Base-by-base conservation (phyloP, 92 coral and sea anemone species). In the Porites evermanni region DNA sequence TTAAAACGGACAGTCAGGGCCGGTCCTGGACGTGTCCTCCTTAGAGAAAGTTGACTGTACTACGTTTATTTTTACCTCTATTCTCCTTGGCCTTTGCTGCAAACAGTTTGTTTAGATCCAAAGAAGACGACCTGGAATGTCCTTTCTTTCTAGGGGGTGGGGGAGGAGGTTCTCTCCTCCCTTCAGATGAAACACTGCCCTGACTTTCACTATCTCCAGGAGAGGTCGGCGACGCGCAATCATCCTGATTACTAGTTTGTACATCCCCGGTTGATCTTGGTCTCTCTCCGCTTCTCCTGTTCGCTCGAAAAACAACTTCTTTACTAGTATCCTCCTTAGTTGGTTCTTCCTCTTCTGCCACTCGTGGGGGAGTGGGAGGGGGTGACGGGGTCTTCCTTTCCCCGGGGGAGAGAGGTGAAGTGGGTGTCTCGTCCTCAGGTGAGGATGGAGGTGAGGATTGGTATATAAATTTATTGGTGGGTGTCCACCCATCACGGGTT, bases 111-210 rank as follows among this genome's bases (percentile, higher is more conserved):
- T 97, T 95, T 9, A 97, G 88, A 87, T 97, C 99, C 88, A 97
- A 77, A 19, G 99, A 97, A 1, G 99, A 97, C 13, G 99, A 93
- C 81, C 99, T 95, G 66, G 99, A 95, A 71, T 97, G 99, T 18
- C 99, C 99, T 84, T 91, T 93, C 86, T 92, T 95, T 53, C 95
- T 93, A 11, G 96, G 94, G 60, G 98, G 96, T 56, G 99, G 99
- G 70, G 95, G 94, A 19, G 98, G 98, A 80, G 98, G 98, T 74
- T 93, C 98, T 65, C 78, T 97, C 81, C 86, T 93, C 23, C 89
- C 95, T 52, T 95, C 95, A 67, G 91, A 70, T 19, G 90, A 87
- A 38, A 74, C 85, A 32, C 94, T 85, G 68, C 93, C 96, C 71
- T 91, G 93, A 72, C 93, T 89, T 51, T 87, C 85, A 80, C 86